Evolutionary conservation across 2,888 invertebrate species (phyloP).

Genomic region (Ariolimax columbianus): DNA sequence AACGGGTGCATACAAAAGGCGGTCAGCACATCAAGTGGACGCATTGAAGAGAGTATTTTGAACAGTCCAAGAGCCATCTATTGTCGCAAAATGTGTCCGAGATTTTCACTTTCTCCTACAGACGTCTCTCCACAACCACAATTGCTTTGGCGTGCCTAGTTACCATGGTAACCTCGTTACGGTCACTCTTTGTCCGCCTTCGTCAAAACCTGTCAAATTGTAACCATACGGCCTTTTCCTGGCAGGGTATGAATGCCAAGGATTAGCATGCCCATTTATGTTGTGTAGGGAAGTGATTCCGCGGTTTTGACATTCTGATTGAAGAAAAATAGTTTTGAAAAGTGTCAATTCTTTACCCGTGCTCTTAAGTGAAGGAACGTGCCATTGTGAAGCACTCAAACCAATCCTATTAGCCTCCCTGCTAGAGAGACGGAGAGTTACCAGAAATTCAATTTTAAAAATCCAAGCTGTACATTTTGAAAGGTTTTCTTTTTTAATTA

Average conservation of each 20-base stretch:
- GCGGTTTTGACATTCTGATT: too few species aligned
- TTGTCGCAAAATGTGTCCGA: not conserved
- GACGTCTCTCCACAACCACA: not conserved
- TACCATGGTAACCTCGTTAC: not conserved
- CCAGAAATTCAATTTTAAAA: too few species aligned
- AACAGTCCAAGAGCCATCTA: not conserved
- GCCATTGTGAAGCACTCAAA: too few species aligned
- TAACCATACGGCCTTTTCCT: not conserved
- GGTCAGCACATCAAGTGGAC: not conserved
- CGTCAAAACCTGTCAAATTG: not conserved
- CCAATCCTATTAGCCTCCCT: too few species aligned
- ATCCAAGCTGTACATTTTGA: too few species aligned
- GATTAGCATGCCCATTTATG: not conserved
- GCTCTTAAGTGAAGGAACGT: too few species aligned
- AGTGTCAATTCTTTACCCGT: too few species aligned
- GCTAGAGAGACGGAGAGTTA: too few species aligned
- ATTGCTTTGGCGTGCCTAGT: not conserved
- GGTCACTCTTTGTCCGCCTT: not conserved
- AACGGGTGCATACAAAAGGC: too few species aligned
- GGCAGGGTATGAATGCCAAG: not conserved
- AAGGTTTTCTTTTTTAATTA: too few species aligned
- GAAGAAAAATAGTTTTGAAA: too few species aligned
- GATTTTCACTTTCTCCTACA: not conserved
- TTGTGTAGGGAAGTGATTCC: not conserved
- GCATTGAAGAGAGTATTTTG: not conserved